phyloP scores from a whole-genome alignment of 2,888 invertebrate genomes.

The Drosophila mimetica region DNA sequence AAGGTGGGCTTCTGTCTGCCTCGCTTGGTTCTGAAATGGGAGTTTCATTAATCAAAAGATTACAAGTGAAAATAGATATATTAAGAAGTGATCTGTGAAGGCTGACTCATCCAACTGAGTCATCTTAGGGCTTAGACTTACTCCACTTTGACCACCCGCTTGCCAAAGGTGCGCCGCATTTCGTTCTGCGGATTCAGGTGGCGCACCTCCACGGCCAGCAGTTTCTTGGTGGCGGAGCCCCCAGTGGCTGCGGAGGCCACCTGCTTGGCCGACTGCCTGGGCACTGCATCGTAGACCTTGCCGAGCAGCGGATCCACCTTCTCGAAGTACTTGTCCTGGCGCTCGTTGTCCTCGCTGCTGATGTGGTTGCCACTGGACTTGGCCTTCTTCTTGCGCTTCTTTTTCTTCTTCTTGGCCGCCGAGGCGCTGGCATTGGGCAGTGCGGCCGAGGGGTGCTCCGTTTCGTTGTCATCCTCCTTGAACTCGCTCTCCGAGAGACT shows the following conservation, averaged over 20 bases:
- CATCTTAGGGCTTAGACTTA: slow-evolving; percentile 52
- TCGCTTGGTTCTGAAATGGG: slow-evolving; percentile 85
- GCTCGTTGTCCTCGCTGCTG: slow-evolving; percentile 88
- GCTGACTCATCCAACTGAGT: neutral
- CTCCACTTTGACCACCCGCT: slow-evolving; percentile 90
- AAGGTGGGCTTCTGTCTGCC: slow-evolving; percentile 86
- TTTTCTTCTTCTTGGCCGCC: slow-evolving; percentile 87
- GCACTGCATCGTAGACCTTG: slow-evolving; percentile 74
- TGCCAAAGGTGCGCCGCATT: slow-evolving; percentile 92
- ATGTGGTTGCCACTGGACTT: slow-evolving; percentile 85
- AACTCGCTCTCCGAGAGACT: slow-evolving; percentile 89
- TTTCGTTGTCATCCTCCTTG: slow-evolving; percentile 89
- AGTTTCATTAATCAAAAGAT: too few relatives aligned
- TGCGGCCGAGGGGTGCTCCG: slow-evolving; percentile 86
- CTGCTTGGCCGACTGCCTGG: slow-evolving; percentile 51
- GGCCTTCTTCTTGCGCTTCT: slow-evolving; percentile 86
- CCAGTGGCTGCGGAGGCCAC: slow-evolving; percentile 52
- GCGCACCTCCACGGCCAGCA: slow-evolving; percentile 88
- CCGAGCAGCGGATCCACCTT: slow-evolving; percentile 81
- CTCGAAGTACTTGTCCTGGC: slow-evolving; percentile 81
- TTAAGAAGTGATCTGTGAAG: too few relatives aligned
- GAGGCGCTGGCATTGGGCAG: slow-evolving; percentile 83
- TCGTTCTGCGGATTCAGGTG: slow-evolving; percentile 92
- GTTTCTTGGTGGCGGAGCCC: slow-evolving; percentile 86
- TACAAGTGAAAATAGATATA: too few relatives aligned